A percentile compares a stretch with the other conserved stretches of the same genome.
These are phyloP conservation scores for Pogona vitticeps DNA, from an alignment of 2,113 vertebrate species.

Conservation along the genomic window DNA sequence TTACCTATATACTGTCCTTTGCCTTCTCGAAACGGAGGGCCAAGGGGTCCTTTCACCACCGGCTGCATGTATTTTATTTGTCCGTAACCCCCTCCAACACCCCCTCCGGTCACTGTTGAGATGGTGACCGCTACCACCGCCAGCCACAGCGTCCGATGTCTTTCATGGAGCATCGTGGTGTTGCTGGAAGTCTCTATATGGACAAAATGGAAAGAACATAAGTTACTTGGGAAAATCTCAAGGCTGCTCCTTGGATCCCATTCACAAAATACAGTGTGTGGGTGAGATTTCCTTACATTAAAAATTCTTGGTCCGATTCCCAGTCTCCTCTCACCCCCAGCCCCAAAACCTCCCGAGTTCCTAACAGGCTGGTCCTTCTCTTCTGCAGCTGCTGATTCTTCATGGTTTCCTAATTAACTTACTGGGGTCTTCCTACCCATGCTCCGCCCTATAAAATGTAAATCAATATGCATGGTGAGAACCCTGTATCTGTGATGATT, in stretches of 20 bases:
- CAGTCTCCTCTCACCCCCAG: no score
- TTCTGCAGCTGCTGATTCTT: neutral
- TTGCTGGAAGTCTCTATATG: constrained; percentile 10
- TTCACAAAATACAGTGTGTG: neutral
- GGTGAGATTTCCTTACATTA: neutral
- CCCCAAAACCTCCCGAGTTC: no score
- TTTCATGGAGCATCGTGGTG: constrained; percentile 64
- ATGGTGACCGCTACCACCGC: constrained; percentile 64
- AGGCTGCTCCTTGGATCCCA: neutral
- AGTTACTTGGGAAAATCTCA: neutral
- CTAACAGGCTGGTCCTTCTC: neutral
- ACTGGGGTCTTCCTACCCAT: no score
- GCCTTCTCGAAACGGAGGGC: constrained; percentile 96
- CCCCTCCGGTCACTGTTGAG: constrained; percentile 70
- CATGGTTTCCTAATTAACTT: neutral
- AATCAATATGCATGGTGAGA: neutral
- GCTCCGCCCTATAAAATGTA: no score
- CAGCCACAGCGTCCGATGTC: constrained; percentile 64
- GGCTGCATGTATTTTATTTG: constrained; percentile 96
- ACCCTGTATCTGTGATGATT: neutral
- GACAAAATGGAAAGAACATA: neutral
- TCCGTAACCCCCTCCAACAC: constrained; percentile 84
- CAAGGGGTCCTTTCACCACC: constrained; percentile 96
- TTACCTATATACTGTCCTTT: constrained; percentile 98
- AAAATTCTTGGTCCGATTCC: neutral